Conservation (phyloP, 2,797 vertebrate genomes). For the Hylomyscus alleni region DNA sequence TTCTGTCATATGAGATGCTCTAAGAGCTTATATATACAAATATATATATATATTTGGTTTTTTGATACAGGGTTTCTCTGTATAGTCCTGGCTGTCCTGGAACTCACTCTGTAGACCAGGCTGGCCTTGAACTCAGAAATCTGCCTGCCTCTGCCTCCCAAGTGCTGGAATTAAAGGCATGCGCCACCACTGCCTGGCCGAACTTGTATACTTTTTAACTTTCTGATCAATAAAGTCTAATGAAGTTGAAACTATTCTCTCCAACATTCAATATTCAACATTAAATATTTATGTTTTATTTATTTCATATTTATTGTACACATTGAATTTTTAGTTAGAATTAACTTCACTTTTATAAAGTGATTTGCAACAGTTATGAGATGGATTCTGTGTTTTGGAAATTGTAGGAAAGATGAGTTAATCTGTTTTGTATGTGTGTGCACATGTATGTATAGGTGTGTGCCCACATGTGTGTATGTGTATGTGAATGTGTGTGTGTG, state of each 20-base stretch:
- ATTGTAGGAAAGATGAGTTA: not conserved
- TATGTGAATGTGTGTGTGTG: not conserved
- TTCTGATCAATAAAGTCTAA: slow-evolving; percentile 51
- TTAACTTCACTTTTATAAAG: slow-evolving; percentile 59
- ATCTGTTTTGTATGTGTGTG: not conserved
- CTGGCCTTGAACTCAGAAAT: too few relatives aligned
- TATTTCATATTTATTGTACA: slow-evolving; percentile 43
- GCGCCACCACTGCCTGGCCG: too few relatives aligned
- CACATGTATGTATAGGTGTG: too few relatives aligned
- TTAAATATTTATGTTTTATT: slow-evolving; percentile 58
- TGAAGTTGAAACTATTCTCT: slow-evolving; percentile 30
- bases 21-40: not conserved
- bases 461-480: not conserved
- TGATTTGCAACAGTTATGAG: not conserved
- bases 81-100: too few relatives aligned
- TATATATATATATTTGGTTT: too few relatives aligned
- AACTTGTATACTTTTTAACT: not conserved
- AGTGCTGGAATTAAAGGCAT: too few relatives aligned
- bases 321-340: slow-evolving; percentile 42
- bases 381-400: not conserved
- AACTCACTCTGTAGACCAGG: too few relatives aligned
- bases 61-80: too few relatives aligned
- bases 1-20: not conserved
- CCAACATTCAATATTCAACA: slow-evolving; percentile 42
- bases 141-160: too few relatives aligned